Base-by-base conservation (phyloP, 64 coral and sea anemone genomes). In the Cladopsammia gracilis region DNA sequence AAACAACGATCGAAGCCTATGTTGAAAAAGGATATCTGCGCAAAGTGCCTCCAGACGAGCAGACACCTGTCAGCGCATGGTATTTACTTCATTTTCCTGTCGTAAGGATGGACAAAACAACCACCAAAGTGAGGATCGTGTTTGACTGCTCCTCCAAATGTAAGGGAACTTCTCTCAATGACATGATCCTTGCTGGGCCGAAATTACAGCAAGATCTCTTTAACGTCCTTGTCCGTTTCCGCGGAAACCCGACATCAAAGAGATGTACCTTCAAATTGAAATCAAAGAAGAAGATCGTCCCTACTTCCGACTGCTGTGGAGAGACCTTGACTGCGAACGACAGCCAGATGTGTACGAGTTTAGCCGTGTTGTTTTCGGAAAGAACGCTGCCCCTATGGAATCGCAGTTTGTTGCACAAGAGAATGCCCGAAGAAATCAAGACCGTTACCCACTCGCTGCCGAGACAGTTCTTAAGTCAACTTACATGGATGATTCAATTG, bases 401-500 rank as follows among this genome's bases (percentile, higher is more conserved):
- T 77, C 95, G 4, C 90, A 89, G 85, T 92, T 92, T 89, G 76
- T 89, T 1, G 87, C 86, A 20, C 86, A 93, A 48, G 61, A 96
- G 15, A 89, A 96, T 71, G 71, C 86, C 26, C 20, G 85, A 68
- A 51, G 44, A 64, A 20, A 96, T 76, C 56, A 92, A 96, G 56
- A 79, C 26, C 18, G 11, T 4, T 92, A 96, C 57, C 95, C 88
- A 34, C 34, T 34, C 34, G 34, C 34, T 34, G 34, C 34, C 34
- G 34, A 34, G 34, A 34, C 34, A 34, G 34, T 34, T 34, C 34
- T 34, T 34, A 34, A 34, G 34, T 34, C 34, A 34, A 34, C 34
- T 0, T 95, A 87, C 20, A 95, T 95, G 89, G 94, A 95, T 25
- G 81, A 95, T 12, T 86, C 93, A 4, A 54, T 90, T 22, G 93